Base-by-base conservation (phyloP, 2,888 invertebrate species). In the Glomeris marginata region DNA sequence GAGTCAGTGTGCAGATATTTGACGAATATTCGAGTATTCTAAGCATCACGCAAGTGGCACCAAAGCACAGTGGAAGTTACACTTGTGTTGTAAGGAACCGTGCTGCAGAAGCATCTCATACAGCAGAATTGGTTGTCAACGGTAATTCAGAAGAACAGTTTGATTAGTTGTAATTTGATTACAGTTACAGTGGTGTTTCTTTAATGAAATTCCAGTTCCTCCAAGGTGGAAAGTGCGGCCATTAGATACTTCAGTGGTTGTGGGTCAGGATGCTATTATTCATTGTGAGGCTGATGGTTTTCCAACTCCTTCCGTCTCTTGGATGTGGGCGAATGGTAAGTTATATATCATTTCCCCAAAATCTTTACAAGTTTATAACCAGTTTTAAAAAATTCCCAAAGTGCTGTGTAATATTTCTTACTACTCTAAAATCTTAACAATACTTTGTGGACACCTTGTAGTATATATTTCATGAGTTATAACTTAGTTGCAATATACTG, bases 1-100 rank as follows among this genome's bases (percentile, higher is more conserved):
- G 59, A 41, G 56, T 61, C 49, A 55, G 57, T 41, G 59, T 61
- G 34, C 58, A 57, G 47, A 59, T 61, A 52, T 58, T 52, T 41
- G 52, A 49, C 22, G 49, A 50, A 44, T 53, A 47, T 44, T 47
- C 53, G 1, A 54, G 54, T 41, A 47, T 53, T 35, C 43, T 54
- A 16, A 50, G 50, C 37, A 54, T 54, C 28, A 43, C 36, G 18
- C 21, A 50, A 16, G 54, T 54, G 11, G 42, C 42, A 15, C 47
- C 53, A 33, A 37, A 40, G 41, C 52, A 54, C 45, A 49, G 50
- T 38, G 54, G 54, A 35, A 53, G 51, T 52, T 54, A 54, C 47
- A 51, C 54, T 15, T 54, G 54, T 44, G 40, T 45, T 10, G 54
- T 51, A 37, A 45, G 40, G 21, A 54, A 54, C 43, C 51, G 49